phyloP scores from a whole-genome alignment of 2,888 invertebrate species.

The Lamellibrachia columna region DNA sequence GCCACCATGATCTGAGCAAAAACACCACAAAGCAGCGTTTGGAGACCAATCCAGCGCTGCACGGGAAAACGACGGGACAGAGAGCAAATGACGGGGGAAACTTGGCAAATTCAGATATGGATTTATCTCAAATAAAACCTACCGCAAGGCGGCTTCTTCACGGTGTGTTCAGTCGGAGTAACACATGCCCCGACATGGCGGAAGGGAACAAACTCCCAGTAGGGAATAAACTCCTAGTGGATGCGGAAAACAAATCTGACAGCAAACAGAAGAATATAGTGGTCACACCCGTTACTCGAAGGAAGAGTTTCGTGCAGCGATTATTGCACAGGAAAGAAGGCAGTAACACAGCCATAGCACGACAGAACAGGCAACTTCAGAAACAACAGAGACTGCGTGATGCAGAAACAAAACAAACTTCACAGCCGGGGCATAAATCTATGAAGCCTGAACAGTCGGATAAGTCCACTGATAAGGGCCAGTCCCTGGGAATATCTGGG shows the following conservation, averaged over 20 bases:
- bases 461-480: neutral
- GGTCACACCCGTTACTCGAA: neutral
- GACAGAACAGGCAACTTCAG: neutral
- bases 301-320: neutral
- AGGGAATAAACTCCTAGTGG: neutral
- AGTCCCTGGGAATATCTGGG: neutral
- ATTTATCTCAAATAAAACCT: neutral
- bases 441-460: neutral
- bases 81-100: neutral
- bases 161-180: neutral
- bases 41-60: neutral
- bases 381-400: neutral
- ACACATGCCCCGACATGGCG: neutral
- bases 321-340: neutral
- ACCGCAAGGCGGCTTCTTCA: neutral
- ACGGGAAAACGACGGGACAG: neutral
- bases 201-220: neutral
- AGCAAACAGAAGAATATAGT: neutral
- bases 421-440: neutral
- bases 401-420: neutral
- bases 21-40: neutral
- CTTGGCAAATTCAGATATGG: neutral
- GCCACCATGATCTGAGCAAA: slow-evolving; percentile 2
- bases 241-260: neutral
- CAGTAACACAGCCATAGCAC: neutral